These are phyloP conservation scores for Actinernus sp. DNA, from an alignment of 92 coral and sea anemone genomes.

Conservation along the genomic window DNA sequence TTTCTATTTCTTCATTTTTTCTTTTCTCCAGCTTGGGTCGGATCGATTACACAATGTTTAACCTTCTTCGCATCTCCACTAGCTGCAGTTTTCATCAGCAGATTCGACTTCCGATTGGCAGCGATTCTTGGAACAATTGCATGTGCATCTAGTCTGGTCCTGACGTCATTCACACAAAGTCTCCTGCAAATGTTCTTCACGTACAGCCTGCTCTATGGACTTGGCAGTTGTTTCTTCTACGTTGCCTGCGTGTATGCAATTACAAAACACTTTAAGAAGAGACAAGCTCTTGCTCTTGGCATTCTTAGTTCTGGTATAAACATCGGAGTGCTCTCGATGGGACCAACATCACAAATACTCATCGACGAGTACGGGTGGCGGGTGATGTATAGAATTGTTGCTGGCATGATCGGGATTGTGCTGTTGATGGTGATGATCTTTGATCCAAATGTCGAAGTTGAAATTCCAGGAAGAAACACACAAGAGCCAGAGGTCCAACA, in stretches of 20 bases:
- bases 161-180: slow-evolving; percentile 57
- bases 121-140: slow-evolving; percentile 59
- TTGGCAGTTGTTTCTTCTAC: slow-evolving; percentile 46
- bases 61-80: slow-evolving; percentile 48
- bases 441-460: slow-evolving; percentile 33
- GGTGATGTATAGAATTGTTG: slow-evolving; percentile 33
- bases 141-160: slow-evolving; percentile 47
- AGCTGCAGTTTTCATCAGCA: slow-evolving; percentile 33
- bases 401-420: not conserved
- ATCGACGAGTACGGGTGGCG: slow-evolving; percentile 34
- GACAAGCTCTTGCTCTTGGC: slow-evolving; percentile 57
- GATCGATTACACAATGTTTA: slow-evolving; percentile 56
- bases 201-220: slow-evolving; percentile 57
- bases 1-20: no score
- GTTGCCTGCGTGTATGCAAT: slow-evolving; percentile 32
- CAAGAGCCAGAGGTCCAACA: no score
- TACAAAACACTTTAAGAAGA: slow-evolving; percentile 36
- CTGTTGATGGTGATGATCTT: slow-evolving; percentile 22
- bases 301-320: slow-evolving; percentile 29
- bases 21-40: slow-evolving; percentile 69
- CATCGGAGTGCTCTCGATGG: slow-evolving; percentile 49
- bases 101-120: slow-evolving; percentile 54
- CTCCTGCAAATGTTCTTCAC: slow-evolving; percentile 45
- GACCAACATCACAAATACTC: slow-evolving; percentile 38
- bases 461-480: no score